These are phyloP conservation scores for Coryphaenoides rupestris DNA, from an alignment of 2,113 vertebrate species.

Conservation along the genomic window DNA sequence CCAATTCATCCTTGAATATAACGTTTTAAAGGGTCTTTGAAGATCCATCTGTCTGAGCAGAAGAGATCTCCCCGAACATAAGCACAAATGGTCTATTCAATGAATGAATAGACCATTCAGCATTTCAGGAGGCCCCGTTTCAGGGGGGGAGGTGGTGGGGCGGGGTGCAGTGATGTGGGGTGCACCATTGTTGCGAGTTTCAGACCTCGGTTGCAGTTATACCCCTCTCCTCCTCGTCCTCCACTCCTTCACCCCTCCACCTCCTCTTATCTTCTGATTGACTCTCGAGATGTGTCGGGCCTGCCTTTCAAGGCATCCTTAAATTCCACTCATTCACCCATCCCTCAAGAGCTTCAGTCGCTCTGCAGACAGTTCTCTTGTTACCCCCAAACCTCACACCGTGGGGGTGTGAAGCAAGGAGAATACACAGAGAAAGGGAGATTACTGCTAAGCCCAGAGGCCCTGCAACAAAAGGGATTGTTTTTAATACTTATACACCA, in stretches of 20 bases:
- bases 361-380: conserved; percentile 59
- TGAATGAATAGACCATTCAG: conserved; percentile 63
- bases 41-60: conserved; percentile 26
- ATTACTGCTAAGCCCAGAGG: conserved; percentile 64
- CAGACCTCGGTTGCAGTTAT: conserved; percentile 52
- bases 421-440: conserved; percentile 58
- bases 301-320: conserved; percentile 57
- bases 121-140: conserved; percentile 55
- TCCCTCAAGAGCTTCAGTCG: conserved; percentile 54
- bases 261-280: conserved; percentile 62
- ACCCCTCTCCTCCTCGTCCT: conserved; percentile 44
- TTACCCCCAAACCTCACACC: conserved; percentile 62
- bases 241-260: conserved; percentile 33
- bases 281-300: conserved; percentile 54
- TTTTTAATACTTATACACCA: not conserved
- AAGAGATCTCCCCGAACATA: conserved; percentile 32
- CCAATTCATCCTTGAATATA: conserved; percentile 18
- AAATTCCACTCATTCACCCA: conserved; percentile 65
- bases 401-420: conserved; percentile 63
- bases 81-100: conserved; percentile 27
- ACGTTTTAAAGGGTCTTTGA: conserved; percentile 9
- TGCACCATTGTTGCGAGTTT: conserved; percentile 56
- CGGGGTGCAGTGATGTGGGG: conserved; percentile 21
- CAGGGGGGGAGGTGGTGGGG: too few relatives aligned
- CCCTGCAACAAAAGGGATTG: conserved; percentile 11